Evolutionary conservation across 2,113 vertebrate species (phyloP).

Genomic region (Sula dactylatra): DNA sequence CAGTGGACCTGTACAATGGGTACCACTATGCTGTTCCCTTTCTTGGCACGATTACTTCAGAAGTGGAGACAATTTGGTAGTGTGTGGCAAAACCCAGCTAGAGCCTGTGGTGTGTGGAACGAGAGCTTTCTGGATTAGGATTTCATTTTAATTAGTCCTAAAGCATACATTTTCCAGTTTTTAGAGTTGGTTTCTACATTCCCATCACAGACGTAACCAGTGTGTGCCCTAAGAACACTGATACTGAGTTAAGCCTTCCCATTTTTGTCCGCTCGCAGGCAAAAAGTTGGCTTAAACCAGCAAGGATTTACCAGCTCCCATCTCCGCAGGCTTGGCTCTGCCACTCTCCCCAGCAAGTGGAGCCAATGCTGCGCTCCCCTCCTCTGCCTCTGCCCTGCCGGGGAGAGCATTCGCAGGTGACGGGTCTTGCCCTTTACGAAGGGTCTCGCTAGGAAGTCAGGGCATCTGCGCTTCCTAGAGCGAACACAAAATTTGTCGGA

Average conservation of each 20-base stretch:
- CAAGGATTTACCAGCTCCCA: background rate
- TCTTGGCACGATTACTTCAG: background rate
- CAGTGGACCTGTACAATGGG: background rate
- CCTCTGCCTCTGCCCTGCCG: background rate
- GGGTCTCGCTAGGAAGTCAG: background rate
- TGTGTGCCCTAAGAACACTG: no score
- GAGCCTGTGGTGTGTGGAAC: background rate
- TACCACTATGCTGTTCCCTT: background rate
- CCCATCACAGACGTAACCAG: background rate
- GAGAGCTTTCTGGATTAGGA: background rate
- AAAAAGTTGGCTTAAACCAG: background rate
- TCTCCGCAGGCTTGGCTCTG: background rate
- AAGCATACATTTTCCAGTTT: background rate
- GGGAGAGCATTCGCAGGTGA: background rate
- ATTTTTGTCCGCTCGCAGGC: background rate
- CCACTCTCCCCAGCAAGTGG: background rate
- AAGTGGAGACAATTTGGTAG: background rate
- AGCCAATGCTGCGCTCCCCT: background rate
- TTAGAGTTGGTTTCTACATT: background rate
- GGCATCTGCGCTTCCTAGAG: background rate
- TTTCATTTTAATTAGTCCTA: background rate
- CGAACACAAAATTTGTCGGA: background rate
- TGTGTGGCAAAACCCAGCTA: background rate
- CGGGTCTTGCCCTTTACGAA: background rate
- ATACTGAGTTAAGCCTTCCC: background rate